phyloP scores from a whole-genome alignment of 2,797 vertebrate species.

The Enteromius radiatus region DNA sequence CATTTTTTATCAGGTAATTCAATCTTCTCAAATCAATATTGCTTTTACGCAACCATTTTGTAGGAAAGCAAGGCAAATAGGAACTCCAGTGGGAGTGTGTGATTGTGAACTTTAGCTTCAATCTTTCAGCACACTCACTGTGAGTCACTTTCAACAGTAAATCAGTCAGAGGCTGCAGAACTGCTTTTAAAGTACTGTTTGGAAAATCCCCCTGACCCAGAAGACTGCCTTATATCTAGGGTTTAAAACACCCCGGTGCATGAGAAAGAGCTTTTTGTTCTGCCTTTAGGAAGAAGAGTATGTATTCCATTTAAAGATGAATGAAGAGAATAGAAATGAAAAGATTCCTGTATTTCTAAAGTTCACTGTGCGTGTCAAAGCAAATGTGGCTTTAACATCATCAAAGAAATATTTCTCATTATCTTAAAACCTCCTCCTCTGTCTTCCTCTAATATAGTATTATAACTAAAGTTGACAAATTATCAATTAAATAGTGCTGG shows the following conservation, averaged over 20 bases:
- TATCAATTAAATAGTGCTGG: not conserved
- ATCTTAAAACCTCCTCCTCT: not conserved
- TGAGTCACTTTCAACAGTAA: not conserved
- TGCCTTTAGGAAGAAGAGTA: not conserved
- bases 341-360: constrained; percentile 26
- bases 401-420: not conserved
- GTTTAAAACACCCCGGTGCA: not conserved
- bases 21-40: not conserved
- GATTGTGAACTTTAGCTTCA: constrained; percentile 14
- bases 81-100: not conserved
- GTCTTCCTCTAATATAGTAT: not conserved
- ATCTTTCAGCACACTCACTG: constrained; percentile 2
- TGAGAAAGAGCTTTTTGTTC: constrained; percentile 11
- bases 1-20: constrained; percentile 1
- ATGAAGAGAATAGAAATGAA: constrained; percentile 33
- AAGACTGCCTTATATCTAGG: constrained; percentile 1
- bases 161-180: constrained; percentile 22
- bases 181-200: constrained; percentile 39
- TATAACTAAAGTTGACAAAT: not conserved
- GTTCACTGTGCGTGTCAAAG: not conserved
- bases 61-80: not conserved
- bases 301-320: constrained; percentile 32
- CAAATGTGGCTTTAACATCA: constrained; percentile 4
- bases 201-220: constrained; percentile 32
- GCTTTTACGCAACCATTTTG: not conserved